Base-by-base conservation (phyloP, 2,888 invertebrate species). In the Drosophila nr. fundita region DNA sequence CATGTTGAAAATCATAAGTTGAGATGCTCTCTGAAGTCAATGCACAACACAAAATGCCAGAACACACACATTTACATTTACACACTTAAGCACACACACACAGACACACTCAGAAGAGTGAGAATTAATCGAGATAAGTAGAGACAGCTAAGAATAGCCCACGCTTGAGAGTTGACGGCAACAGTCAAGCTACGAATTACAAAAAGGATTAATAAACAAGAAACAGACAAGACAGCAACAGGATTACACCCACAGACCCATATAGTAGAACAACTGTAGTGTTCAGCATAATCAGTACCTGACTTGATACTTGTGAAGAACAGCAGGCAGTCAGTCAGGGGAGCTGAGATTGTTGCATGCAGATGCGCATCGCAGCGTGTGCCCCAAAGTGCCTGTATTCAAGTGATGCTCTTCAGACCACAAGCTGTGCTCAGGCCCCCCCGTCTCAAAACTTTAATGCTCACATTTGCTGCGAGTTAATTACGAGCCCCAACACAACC, bases 221-320 rank as follows among this genome's bases (percentile, higher is more conserved):
- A 50, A 71, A 57, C 74, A 78, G 68, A 59, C 75, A 48, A 78
- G 68, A 59, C 75, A 48, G 48, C 10, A 82, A 77, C 75, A 82
- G 83, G 80, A 83, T 71, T 69, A 66, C 77, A 59, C 61, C 68
- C 40, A 64, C 29, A 54, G 54, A 58, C 45, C 45, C 45, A 45
- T 45, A 45, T 24, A 7, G 45, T 24, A 7, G 45, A 7, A 21
- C 7, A 21, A 45, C 13, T 13, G 81, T 78, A 82, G 84, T 89
- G 87, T 91, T 88, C 89, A 86, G 91, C 91, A 91, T 91, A 91
- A 91, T 91, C 91, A 91, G 89, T 81, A 81, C 75, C 83, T 82
- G 90, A 81, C 75, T 82, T 82, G 89, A 87, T 86, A 90, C 87
- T 89, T 81, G 21, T 24, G 45, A 21, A 15, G 45, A 21, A 45